Conservation (phyloP, 1,140 invertebrate species). For the Mylabris phalerata region DNA sequence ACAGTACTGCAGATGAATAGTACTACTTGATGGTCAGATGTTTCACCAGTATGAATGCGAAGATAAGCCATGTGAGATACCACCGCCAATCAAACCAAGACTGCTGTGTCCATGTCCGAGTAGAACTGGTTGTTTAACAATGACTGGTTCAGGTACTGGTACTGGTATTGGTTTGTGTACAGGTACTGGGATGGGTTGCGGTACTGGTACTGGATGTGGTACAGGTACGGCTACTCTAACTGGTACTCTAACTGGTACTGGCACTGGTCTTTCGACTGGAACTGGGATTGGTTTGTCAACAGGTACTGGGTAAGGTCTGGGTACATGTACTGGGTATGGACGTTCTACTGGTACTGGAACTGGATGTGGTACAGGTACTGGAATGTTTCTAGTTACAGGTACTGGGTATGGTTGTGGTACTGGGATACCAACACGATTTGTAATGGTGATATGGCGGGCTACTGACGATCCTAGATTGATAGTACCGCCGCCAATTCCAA, state of each 20-base stretch:
- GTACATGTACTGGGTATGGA: slow-evolving; percentile 33
- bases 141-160: slow-evolving; percentile 42
- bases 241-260: slow-evolving; percentile 51
- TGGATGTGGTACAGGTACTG: slow-evolving; percentile 35
- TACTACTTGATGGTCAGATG: not conserved
- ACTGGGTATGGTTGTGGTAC: slow-evolving; percentile 39
- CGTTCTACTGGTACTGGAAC: slow-evolving; percentile 36
- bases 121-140: slow-evolving; percentile 54
- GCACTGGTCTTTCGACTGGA: slow-evolving; percentile 49
- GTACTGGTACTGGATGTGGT: slow-evolving; percentile 36
- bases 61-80: slow-evolving; percentile 16
- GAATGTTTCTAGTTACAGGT: slow-evolving; percentile 36
- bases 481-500: not conserved
- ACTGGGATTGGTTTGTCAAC: slow-evolving; percentile 50
- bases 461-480: not conserved
- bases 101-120: slow-evolving; percentile 34
- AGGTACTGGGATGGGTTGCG: slow-evolving; percentile 33
- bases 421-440: slow-evolving; percentile 26
- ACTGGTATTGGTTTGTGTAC: slow-evolving; percentile 39
- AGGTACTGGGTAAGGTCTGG: slow-evolving; percentile 36
- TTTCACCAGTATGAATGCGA: slow-evolving; percentile 10
- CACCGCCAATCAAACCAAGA: slow-evolving; percentile 26
- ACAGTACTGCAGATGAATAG: too few species aligned
- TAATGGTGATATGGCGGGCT: slow-evolving; percentile 11
- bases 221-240: slow-evolving; percentile 53